These are phyloP conservation scores for Lagodon rhomboides DNA, from an alignment of 2,797 vertebrate genomes.

Conservation along the genomic window DNA sequence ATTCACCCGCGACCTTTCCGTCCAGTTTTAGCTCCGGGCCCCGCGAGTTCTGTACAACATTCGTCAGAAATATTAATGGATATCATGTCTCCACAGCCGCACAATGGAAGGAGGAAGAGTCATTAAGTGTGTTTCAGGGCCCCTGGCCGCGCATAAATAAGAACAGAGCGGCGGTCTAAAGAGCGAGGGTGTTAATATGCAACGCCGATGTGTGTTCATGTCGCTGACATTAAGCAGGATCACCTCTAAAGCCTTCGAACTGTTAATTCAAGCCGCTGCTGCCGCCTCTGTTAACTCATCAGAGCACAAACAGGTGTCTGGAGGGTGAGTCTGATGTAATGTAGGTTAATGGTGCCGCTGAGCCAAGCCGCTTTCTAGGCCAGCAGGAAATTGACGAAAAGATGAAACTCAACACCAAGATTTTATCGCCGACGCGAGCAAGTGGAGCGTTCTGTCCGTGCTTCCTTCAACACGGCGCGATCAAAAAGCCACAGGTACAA, in stretches of 20 bases:
- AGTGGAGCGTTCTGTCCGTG: slow-evolving; percentile 2
- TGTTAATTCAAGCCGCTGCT: neutral
- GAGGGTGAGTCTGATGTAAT: slow-evolving; percentile 27
- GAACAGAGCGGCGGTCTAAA: slow-evolving; percentile 21
- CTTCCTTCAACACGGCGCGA: slow-evolving; percentile 29
- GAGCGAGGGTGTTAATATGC: slow-evolving; percentile 18
- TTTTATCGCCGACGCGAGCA: slow-evolving; percentile 14
- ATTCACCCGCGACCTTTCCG: slow-evolving; percentile 65
- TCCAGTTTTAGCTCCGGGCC: slow-evolving; percentile 47
- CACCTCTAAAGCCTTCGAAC: neutral
- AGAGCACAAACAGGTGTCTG: neutral
- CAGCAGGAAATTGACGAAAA: slow-evolving; percentile 63
- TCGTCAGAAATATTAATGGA: slow-evolving; percentile 60
- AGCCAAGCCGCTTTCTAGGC: slow-evolving; percentile 37
- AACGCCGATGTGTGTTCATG: slow-evolving; percentile 1
- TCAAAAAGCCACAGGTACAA: slow-evolving; percentile 15
- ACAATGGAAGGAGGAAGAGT: slow-evolving; percentile 39
- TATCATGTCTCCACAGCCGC: slow-evolving; percentile 41
- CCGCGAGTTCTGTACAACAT: slow-evolving; percentile 43
- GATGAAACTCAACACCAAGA: slow-evolving; percentile 46
- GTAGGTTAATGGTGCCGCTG: slow-evolving; percentile 49
- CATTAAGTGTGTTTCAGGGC: slow-evolving; percentile 43
- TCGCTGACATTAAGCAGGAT: neutral
- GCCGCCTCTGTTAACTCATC: neutral
- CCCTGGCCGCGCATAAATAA: slow-evolving; percentile 48